These are phyloP conservation scores for Cyphomyrus discorhynchus DNA, from an alignment of 2,113 vertebrate species.

Conservation along the genomic window DNA sequence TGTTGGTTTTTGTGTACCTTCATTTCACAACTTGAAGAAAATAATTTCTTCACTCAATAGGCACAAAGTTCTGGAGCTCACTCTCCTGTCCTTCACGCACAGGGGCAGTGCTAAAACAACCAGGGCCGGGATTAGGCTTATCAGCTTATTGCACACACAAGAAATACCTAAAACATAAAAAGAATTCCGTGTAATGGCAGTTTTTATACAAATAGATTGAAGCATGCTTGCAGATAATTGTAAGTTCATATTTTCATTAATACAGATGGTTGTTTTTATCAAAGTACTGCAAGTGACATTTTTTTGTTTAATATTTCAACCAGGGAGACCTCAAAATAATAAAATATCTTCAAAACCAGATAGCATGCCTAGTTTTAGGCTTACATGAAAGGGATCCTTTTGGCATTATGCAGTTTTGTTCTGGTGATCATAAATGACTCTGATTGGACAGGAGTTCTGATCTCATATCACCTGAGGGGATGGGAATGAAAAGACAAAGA, in stretches of 20 bases:
- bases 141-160: not conserved
- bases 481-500: not conserved
- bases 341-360: not conserved
- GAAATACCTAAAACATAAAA: not conserved
- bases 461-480: not conserved
- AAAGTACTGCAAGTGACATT: not conserved
- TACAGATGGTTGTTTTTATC: not conserved
- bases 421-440: not conserved
- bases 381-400: not conserved
- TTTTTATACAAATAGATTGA: not conserved
- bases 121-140: not conserved
- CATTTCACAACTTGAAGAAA: not conserved
- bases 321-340: too few species aligned
- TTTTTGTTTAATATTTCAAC: not conserved
- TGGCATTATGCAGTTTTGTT: not conserved
- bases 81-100: not conserved
- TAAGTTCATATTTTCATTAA: not conserved
- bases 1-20: not conserved
- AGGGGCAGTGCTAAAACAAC: not conserved
- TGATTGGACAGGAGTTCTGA: not conserved
- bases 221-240: not conserved
- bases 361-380: not conserved
- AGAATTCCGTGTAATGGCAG: not conserved
- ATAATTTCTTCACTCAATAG: not conserved
- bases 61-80: not conserved